Base-by-base conservation (phyloP, 2,113 vertebrate species). In the Sceloporus tristichus region DNA sequence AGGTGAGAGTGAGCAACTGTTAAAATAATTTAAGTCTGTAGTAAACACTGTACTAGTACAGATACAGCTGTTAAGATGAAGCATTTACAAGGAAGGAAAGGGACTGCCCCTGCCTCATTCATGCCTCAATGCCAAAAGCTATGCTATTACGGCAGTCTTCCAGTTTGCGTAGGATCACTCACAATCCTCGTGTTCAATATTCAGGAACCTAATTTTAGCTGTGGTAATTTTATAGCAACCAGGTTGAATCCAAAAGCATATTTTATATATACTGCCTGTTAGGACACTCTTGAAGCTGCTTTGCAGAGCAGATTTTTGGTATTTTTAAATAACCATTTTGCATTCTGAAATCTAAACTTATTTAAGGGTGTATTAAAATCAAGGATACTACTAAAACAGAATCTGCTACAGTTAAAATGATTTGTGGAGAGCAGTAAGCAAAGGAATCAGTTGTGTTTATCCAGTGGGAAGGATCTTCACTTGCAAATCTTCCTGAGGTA, bases 31-130 rank as follows among this genome's bases (percentile, higher is more conserved):
- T 25, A 65, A 38, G 9, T 62, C 79, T 80, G 79, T 62, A 34
- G 18, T 34, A 21, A 2, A 79, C 18, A 62, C 13, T 62, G 16
- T 62, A 62, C 14, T 14, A 18, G 59, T 62, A 62, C 59, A 62
- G 13, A 62, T 27, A 54, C 66, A 0, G 68, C 53, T 13, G n/a
- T 34, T 75, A 40, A 62, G 42, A 84, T 5, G 3, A 34, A 25
- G 21, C 11, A 65, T 1, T 0, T 16, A 11, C 65, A 25, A 19
- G 27, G 18, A 54, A 38, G 14, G 79, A 82, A 10, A 53, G 10
- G 1, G 3, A 0, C 0, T 5, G 27, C 38, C 7, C 29, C 0
- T 5, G 27, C 38, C 7, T 25, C 25, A 0, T 2, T 0, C 2
- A 59, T 27, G 48, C 23, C 27, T 1, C 4, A 27, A 23, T 6